Evolutionary conservation across 2,113 vertebrate genomes (phyloP).

Genomic region (Ailurus styani): DNA sequence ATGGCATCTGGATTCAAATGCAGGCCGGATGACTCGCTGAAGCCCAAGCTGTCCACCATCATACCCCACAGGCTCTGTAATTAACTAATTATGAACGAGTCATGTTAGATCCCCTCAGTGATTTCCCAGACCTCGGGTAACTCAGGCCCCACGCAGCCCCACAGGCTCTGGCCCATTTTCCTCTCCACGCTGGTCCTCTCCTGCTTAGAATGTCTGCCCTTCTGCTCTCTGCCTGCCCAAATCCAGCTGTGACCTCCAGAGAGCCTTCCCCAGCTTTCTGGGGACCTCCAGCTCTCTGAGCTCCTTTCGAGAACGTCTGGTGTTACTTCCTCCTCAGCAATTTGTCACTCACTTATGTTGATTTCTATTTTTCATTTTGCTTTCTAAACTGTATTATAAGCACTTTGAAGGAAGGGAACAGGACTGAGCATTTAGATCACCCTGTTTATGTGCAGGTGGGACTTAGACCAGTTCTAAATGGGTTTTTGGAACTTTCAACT

Average conservation of each 20-base stretch:
- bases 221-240: not conserved
- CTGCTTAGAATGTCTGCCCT: not conserved
- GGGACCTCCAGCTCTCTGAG: not conserved
- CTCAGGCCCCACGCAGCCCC: not conserved
- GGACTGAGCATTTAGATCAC: not conserved
- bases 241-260: not conserved
- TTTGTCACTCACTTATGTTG: not conserved
- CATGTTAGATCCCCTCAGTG: rapidly evolving
- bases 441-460: not conserved
- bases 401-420: not conserved
- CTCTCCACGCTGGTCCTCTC: not conserved
- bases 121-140: not conserved
- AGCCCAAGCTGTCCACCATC: not conserved
- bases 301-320: not conserved
- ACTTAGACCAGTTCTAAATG: not conserved
- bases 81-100: not conserved
- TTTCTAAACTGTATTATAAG: not conserved
- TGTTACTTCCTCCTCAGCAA: not conserved
- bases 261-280: not conserved
- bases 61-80: not conserved
- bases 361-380: not conserved
- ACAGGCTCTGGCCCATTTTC: not conserved
- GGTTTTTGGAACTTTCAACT: not conserved
- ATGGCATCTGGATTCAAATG: not conserved
- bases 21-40: not conserved